Conservation (phyloP, 2,797 vertebrate species). For the Natrix natrix region DNA sequence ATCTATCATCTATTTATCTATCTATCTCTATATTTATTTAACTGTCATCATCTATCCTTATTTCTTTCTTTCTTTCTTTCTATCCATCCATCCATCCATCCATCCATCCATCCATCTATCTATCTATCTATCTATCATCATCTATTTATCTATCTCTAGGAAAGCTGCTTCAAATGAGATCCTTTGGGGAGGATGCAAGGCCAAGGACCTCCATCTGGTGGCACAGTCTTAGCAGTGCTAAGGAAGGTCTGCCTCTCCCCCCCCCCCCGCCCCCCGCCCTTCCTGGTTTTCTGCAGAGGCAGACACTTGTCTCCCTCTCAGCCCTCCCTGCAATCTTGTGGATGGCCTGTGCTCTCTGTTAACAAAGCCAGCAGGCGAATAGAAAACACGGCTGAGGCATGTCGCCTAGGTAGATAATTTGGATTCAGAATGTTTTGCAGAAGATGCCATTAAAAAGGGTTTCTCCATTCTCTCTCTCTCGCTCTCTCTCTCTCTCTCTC, state of each 20-base stretch:
- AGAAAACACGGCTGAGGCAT: neutral
- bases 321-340: neutral
- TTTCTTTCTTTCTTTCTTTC: too few species aligned
- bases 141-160: neutral
- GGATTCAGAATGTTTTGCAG: constrained; percentile 51
- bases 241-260: neutral
- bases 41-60: too few species aligned
- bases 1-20: too few species aligned
- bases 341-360: neutral
- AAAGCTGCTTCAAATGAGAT: neutral
- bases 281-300: neutral
- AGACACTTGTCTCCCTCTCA: neutral
- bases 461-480: neutral
- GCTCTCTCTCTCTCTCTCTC: too few species aligned
- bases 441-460: constrained; percentile 58
- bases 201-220: neutral
- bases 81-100: too few species aligned
- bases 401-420: constrained; percentile 52
- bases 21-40: too few species aligned
- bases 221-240: neutral
- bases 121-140: too few species aligned
- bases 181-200: neutral
- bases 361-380: neutral
- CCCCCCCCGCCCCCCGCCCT: too few species aligned
- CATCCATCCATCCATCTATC: too few species aligned